Base-by-base conservation (phyloP, 2,113 vertebrate genomes). In the Beaufortia kweichowensis region DNA sequence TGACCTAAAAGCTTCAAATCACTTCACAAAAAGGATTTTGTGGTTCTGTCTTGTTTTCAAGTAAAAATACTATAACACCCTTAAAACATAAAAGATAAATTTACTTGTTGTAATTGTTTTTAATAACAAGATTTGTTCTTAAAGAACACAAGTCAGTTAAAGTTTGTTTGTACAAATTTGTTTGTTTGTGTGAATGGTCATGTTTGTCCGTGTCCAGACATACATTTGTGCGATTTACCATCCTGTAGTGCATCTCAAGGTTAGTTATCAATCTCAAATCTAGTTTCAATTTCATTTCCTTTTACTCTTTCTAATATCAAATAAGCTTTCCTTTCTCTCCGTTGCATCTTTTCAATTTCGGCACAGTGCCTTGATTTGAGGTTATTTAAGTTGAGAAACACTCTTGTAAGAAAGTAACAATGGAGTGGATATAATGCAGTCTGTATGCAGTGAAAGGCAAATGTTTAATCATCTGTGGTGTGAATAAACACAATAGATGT, bases 401-500 rank as follows among this genome's bases (percentile, higher is more conserved):
- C 23, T 26, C 33, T 71, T 71, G 15, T 35, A 71, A 17, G 23
- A 71, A 71, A 59, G 23, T 19, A 41, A 41, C 55, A 71, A 17
- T 11, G 23, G 53, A 41, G 31, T 10, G 28, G 31, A 59, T 59
- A 71, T 59, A 35, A 71, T 71, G 57, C 0, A 33, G 26, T 59
- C 55, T 71, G 53, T 57, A 19, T 41, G 68, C 53, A 23, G 68
- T 26, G 31, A 23, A 41, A 71, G 69, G 33, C 15, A 24, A 26
- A 55, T 41, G 33, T 59, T 71, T 71, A 43, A 71, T 59, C 33
- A 59, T 39, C 69, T 59, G 69, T 59, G 53, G 53, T 71, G 55
- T 43, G 53, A 71, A 71, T 59, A 59, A 59, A 56, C 69, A 59
- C 21, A 57, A 71, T 59, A 59, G 33, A 71, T 28, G 33, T 4